These are phyloP conservation scores for Latrodectus elegans DNA, from an alignment of 2,888 invertebrate genomes.

Conservation along the genomic window DNA sequence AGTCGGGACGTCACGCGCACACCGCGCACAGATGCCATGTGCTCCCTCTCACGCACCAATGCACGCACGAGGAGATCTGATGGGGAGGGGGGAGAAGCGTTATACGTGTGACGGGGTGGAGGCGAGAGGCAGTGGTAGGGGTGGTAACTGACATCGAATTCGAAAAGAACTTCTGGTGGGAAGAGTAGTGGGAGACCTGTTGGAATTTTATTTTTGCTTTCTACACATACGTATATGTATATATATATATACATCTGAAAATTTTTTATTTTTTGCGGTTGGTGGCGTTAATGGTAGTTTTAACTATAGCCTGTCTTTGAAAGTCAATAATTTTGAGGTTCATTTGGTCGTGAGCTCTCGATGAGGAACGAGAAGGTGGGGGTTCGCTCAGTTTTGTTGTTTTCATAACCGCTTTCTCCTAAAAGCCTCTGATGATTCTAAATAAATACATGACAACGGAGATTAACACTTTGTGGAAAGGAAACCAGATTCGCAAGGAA, in stretches of 20 bases:
- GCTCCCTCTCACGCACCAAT: constrained; percentile 34
- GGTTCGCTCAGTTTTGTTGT: too few relatives aligned
- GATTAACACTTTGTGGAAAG: too few relatives aligned
- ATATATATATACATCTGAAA: too few relatives aligned
- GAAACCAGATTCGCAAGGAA: too few relatives aligned
- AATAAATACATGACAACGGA: too few relatives aligned
- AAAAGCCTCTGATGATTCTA: too few relatives aligned
- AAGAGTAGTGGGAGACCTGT: constrained; percentile 25
- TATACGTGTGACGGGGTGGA: background rate
- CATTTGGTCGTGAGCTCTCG: background rate
- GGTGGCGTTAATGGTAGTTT: background rate
- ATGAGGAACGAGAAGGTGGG: background rate
- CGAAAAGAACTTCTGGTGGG: background rate
- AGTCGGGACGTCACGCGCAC: constrained; percentile 66
- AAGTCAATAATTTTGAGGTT: constrained; percentile 35
- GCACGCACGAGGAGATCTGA: constrained; percentile 35
- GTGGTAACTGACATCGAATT: constrained; percentile 24
- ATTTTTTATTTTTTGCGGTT: background rate
- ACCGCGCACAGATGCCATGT: constrained; percentile 26
- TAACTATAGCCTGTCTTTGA: background rate
- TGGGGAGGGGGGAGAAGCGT: background rate
- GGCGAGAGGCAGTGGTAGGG: constrained; percentile 6
- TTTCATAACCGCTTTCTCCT: too few relatives aligned
- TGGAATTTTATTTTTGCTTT: constrained; percentile 55
- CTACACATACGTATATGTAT: background rate